Evolutionary conservation across 2,797 vertebrate species (phyloP).

Genomic region (Crocidura indochinensis): DNA sequence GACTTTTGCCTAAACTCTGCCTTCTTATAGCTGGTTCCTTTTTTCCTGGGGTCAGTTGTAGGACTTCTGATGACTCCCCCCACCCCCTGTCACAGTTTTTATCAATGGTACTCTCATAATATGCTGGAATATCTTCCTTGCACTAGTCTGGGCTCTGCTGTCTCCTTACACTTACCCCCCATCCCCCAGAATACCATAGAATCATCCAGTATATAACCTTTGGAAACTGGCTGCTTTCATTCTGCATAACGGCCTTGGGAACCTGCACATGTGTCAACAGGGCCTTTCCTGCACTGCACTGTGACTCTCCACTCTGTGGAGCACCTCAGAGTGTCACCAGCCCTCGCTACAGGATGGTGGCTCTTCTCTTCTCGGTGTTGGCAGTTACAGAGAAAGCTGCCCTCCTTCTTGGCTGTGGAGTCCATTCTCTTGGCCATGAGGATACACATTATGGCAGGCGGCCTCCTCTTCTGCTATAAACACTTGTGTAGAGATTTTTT

Average conservation of each 20-base stretch:
- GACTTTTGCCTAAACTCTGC: not conserved
- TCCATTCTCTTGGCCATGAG: not conserved
- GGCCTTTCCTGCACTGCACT: not conserved
- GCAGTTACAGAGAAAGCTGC: not conserved
- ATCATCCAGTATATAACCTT: not conserved
- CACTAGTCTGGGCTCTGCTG: not conserved
- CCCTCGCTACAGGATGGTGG: too few relatives aligned
- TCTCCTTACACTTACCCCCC: not conserved
- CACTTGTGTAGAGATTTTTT: slow-evolving; percentile 27
- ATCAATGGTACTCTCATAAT: not conserved
- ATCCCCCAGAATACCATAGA: slow-evolving; percentile 7
- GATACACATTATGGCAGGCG: not conserved
- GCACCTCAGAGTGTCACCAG: not conserved
- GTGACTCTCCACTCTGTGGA: not conserved
- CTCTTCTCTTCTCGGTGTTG: too few relatives aligned
- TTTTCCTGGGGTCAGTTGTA: not conserved
- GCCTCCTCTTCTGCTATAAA: not conserved
- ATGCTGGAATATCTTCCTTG: not conserved
- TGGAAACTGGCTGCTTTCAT: slow-evolving; percentile 40
- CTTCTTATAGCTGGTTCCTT: not conserved
- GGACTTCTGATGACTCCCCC: not conserved
- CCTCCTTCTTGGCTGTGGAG: not conserved
- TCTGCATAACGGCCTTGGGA: not conserved
- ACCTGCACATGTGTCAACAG: not conserved
- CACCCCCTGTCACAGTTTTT: not conserved